Percentiles rank a stretch among this genome's conserved stretches.
phyloP scores from a whole-genome alignment of 1,140 invertebrate genomes.

The Heterodera carotae region DNA sequence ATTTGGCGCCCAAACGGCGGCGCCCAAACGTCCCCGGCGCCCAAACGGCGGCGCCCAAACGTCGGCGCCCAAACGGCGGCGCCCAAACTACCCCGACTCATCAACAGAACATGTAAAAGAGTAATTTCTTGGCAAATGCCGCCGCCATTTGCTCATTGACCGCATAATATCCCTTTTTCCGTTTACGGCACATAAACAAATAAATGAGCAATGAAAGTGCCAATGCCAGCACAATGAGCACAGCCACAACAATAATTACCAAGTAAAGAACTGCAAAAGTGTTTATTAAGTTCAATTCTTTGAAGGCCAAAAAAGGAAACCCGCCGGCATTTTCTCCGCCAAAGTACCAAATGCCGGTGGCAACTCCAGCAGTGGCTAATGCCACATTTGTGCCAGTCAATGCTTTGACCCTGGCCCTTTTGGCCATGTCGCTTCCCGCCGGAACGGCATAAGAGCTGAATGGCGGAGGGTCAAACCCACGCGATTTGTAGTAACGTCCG shows the following conservation, averaged over 20 bases:
- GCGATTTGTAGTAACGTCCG: constrained; percentile 4
- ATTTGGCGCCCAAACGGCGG: too few species aligned
- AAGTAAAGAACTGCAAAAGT: constrained; percentile 11
- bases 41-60: too few species aligned
- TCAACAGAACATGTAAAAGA: constrained; percentile 27
- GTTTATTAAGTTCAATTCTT: not conserved
- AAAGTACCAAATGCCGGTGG: constrained; percentile 24
- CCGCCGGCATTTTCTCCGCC: constrained; percentile 19
- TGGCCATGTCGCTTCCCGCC: not conserved
- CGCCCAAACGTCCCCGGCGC: too few species aligned
- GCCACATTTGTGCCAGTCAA: constrained; percentile 19
- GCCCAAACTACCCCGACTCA: too few species aligned
- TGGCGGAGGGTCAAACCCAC: constrained; percentile 16
- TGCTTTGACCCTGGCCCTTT: not conserved
- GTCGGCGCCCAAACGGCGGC: too few species aligned
- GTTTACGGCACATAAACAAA: constrained; percentile 9
- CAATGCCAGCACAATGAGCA: constrained; percentile 8
- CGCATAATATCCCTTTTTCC: constrained; percentile 27
- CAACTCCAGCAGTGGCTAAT: constrained; percentile 11
- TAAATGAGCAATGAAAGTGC: constrained; percentile 1
- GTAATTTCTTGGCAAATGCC: constrained; percentile 24
- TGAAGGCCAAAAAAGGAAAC: constrained; percentile 1
- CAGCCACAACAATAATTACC: not conserved
- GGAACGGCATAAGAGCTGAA: not conserved
- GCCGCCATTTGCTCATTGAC: constrained; percentile 23